Evolutionary conservation across 2,888 invertebrate species (phyloP), one percentile per base, ranked within the genome.

Genomic region (Gymnocheta viridis): DNA sequence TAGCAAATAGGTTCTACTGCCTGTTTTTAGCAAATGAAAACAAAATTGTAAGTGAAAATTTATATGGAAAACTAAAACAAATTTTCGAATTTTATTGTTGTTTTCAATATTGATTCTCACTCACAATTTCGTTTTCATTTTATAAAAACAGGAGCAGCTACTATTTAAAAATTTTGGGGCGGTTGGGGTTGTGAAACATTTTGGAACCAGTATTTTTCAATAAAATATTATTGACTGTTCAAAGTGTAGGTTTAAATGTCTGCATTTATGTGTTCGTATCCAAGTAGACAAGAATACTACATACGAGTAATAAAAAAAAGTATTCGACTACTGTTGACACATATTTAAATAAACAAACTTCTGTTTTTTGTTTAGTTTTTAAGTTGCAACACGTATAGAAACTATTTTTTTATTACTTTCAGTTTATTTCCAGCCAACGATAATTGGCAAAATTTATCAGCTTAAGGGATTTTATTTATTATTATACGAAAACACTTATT

Each of bases 241-340:
- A 10, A 41, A 4, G 44, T 49, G 56, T 62, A n/a, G n/a, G n/a
- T n/a, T n/a, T n/a, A n/a, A n/a, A n/a, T n/a, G n/a, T n/a, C n/a
- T n/a, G n/a, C n/a, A n/a, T n/a, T n/a, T n/a, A n/a, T n/a, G 69
- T 47, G 4, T 9, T 19, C 10, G 19, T 27, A 10, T 27, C 29
- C 27, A 44, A 22, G 47, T 49, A 38, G 6, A 35, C 27, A 72
- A 64, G 10, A 76, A 17, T 41, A 41, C 19, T 17, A 4, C 3
- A 32, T 64, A 44, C n/a, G n/a, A n/a, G n/a, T n/a, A n/a, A n/a
- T n/a, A 67, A 44, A 81, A 54, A 73, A 69, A n/a, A 47, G 60
- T n/a, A 4, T 56, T 64, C 44, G 76, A 74, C 77, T 73, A 64
- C 54, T 41, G 76, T 76, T 80, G 82, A 81, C 77, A 82, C 58